A percentile compares a stretch with the other conserved stretches of the same genome.
Evolutionary conservation across 2,888 invertebrate genomes (phyloP).

Genomic region (Diaphora mendica): DNA sequence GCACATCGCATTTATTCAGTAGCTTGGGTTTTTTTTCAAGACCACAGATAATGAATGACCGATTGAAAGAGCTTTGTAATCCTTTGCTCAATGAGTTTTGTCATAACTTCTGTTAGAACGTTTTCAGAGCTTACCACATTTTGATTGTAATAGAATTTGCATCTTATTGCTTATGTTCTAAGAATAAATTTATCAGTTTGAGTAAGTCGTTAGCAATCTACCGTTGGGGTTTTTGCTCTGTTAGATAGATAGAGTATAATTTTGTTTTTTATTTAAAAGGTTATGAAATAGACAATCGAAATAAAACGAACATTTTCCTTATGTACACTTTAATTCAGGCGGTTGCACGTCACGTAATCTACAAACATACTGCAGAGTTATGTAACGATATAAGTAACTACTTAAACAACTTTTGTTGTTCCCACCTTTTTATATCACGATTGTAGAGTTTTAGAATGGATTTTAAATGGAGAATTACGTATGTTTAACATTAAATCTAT

Average conservation of each 20-base stretch:
- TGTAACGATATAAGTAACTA: not conserved
- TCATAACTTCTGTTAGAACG: slow-evolving; percentile 2
- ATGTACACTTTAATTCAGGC: not conserved
- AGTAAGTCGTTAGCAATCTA: not conserved
- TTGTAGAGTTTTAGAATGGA: not conserved
- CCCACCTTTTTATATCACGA: slow-evolving; percentile 2
- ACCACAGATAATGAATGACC: slow-evolving; percentile 33
- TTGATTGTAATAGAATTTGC: not conserved
- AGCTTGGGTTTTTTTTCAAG: slow-evolving; percentile 18
- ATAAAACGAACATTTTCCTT: not conserved
- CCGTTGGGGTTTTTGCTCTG: not conserved
- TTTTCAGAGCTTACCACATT: not conserved
- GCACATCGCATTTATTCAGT: not conserved
- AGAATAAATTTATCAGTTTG: not conserved
- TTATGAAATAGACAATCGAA: slow-evolving; percentile 2
- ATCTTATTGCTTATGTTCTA: not conserved
- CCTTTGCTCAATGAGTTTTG: slow-evolving; percentile 16
- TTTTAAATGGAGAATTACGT: not conserved
- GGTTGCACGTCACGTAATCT: not conserved
- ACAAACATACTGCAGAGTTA: slow-evolving; percentile 5
- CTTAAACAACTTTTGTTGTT: not conserved
- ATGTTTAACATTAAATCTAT: not conserved
- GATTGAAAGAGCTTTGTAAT: slow-evolving; percentile 31
- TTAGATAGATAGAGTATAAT: not conserved
- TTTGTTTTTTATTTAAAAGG: slow-evolving; percentile 1